Conservation (phyloP, 2,113 vertebrate genomes). For the Gymnobelideus leadbeateri region DNA sequence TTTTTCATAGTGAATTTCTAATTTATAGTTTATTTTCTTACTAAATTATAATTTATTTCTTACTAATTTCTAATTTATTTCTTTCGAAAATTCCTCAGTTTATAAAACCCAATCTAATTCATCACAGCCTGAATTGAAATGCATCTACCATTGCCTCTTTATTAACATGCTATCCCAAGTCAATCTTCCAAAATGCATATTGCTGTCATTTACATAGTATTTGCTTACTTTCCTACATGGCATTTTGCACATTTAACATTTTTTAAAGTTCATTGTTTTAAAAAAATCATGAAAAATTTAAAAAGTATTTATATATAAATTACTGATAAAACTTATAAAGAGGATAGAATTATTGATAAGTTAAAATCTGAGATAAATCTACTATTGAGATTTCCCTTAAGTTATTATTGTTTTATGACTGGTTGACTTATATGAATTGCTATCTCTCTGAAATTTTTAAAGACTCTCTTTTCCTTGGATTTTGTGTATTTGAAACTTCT, state of each 20-base stretch:
- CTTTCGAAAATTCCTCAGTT: too few species aligned
- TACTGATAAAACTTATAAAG: background rate
- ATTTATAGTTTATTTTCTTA: background rate
- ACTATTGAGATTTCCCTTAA: background rate
- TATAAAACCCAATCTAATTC: background rate
- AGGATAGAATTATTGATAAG: background rate
- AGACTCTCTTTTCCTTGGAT: background rate
- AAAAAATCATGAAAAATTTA: background rate
- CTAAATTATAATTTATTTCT: too few species aligned
- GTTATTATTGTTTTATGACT: background rate
- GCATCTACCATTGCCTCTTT: background rate
- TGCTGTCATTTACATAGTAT: background rate
- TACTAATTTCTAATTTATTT: too few species aligned
- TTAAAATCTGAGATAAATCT: background rate
- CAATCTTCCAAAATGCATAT: background rate
- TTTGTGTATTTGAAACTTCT: background rate
- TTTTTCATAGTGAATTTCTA: background rate
- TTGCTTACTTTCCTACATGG: background rate
- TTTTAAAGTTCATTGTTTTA: background rate
- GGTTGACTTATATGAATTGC: background rate
- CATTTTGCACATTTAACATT: background rate
- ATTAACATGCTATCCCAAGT: background rate
- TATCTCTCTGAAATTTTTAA: background rate
- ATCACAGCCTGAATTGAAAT: background rate
- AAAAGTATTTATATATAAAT: background rate